Evolutionary conservation across 2,797 vertebrate species (phyloP).

Genomic region (Pelochelys cantorii): DNA sequence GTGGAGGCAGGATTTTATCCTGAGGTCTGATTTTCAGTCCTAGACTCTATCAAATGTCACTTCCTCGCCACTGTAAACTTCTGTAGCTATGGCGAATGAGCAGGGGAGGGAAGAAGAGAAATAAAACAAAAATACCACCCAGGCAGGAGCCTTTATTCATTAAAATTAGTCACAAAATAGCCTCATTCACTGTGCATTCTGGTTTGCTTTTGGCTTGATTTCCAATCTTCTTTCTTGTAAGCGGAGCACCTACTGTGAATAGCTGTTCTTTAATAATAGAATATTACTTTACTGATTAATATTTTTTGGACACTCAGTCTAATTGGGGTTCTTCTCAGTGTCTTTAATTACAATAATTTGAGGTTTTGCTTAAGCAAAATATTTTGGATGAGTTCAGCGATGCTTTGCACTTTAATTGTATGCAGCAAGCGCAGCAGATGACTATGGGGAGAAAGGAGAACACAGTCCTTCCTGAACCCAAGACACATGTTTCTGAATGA

Average conservation of each 20-base stretch:
- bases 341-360: conserved; percentile 76
- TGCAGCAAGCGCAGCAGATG: conserved; percentile 33
- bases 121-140: background rate
- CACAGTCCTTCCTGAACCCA: conserved; percentile 37
- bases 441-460: conserved; percentile 18
- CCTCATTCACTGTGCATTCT: background rate
- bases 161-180: background rate
- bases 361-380: conserved; percentile 72
- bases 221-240: conserved; percentile 28
- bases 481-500: conserved; percentile 56
- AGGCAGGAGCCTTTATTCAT: background rate
- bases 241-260: conserved; percentile 26
- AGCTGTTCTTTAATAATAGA: conserved; percentile 57
- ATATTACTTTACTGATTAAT: conserved; percentile 63
- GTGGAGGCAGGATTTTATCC: accelerated
- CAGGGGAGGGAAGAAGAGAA: background rate
- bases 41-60: background rate
- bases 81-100: background rate
- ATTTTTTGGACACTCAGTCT: conserved; percentile 70
- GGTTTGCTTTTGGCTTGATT: background rate
- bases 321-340: conserved; percentile 62
- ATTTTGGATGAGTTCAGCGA: conserved; percentile 54
- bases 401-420: conserved; percentile 67
- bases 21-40: background rate
- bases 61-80: background rate